phyloP scores from a whole-genome alignment of 2,797 vertebrate species.

The Craterocephalus amniculus region DNA sequence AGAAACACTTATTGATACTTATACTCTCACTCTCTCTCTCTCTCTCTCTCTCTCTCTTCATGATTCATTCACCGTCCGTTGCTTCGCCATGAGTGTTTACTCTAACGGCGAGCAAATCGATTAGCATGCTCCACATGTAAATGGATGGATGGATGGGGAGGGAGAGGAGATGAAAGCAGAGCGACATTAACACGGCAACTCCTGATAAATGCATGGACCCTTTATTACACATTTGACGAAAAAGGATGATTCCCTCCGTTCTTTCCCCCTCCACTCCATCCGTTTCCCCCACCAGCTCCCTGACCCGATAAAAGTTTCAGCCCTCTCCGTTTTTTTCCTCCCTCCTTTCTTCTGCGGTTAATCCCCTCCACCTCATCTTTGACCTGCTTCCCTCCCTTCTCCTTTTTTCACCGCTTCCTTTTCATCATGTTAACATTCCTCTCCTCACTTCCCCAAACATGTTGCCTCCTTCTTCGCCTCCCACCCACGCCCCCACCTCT shows the following conservation, averaged over 20 bases:
- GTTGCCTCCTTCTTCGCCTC: not conserved
- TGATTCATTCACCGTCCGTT: conserved; percentile 45
- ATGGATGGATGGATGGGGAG: conserved; percentile 38
- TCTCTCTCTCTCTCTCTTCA: conserved; percentile 5
- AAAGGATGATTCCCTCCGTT: conserved; percentile 40
- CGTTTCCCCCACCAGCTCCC: conserved; percentile 31
- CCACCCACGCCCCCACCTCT: conserved; percentile 1
- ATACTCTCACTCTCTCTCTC: too few species aligned
- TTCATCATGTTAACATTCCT: conserved; percentile 11
- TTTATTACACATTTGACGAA: conserved; percentile 66
- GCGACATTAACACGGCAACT: conserved; percentile 55
- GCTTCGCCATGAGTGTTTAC: conserved; percentile 50
- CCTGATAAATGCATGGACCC: conserved; percentile 62
- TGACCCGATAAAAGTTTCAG: conserved; percentile 59
- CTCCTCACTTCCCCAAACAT: not conserved
- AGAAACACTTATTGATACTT: not conserved
- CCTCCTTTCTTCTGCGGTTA: conserved; percentile 29
- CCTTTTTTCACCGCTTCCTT: not conserved
- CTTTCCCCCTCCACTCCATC: conserved; percentile 29
- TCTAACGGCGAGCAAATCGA: conserved; percentile 60
- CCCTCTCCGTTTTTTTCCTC: conserved; percentile 8
- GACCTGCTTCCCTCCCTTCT: not conserved
- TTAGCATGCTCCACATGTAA: conserved; percentile 70
- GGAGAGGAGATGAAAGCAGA: conserved; percentile 59
- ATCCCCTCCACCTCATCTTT: conserved; percentile 31